These are phyloP conservation scores for Nomada lathburiana DNA, from an alignment of 2,888 invertebrate species.

Conservation along the genomic window DNA sequence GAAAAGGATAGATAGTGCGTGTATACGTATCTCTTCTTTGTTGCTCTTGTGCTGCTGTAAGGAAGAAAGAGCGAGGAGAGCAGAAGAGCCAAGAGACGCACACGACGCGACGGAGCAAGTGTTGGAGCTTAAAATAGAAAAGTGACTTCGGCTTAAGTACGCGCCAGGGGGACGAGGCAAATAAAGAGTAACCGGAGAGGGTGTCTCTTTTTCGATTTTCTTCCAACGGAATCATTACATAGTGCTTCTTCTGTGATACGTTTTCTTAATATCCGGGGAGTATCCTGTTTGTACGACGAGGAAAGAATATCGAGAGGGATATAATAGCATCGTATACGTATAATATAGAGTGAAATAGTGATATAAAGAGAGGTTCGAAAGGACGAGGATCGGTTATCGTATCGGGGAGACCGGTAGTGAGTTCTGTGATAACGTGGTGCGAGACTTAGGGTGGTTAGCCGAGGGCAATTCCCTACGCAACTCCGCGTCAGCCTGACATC, in stretches of 20 bases:
- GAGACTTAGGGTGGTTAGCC: slow-evolving; percentile 37
- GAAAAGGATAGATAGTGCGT: slow-evolving; percentile 52
- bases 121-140: slow-evolving; percentile 69
- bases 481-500: slow-evolving; percentile 25
- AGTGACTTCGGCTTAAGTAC: slow-evolving; percentile 70
- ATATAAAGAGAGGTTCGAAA: slow-evolving; percentile 49
- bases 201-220: slow-evolving; percentile 55
- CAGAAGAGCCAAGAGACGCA: slow-evolving; percentile 53
- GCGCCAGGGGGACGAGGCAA: slow-evolving; percentile 61
- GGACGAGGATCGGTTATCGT: slow-evolving; percentile 52
- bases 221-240: slow-evolving; percentile 35
- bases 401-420: slow-evolving; percentile 47
- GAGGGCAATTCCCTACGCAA: slow-evolving; percentile 44
- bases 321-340: neutral
- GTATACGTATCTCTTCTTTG: slow-evolving; percentile 22
- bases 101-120: slow-evolving; percentile 60
- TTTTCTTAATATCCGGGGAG: slow-evolving; percentile 41
- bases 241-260: slow-evolving; percentile 63
- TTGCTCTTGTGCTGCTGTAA: slow-evolving; percentile 25
- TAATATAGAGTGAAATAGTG: slow-evolving; percentile 35
- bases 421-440: slow-evolving; percentile 66
- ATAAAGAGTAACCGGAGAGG: slow-evolving; percentile 60
- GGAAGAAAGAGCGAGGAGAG: slow-evolving; percentile 42
- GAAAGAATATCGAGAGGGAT: neutral
- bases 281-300: slow-evolving; percentile 22